Conservation (phyloP, 2,888 invertebrate species). For the Drosophila peninsularis region DNA sequence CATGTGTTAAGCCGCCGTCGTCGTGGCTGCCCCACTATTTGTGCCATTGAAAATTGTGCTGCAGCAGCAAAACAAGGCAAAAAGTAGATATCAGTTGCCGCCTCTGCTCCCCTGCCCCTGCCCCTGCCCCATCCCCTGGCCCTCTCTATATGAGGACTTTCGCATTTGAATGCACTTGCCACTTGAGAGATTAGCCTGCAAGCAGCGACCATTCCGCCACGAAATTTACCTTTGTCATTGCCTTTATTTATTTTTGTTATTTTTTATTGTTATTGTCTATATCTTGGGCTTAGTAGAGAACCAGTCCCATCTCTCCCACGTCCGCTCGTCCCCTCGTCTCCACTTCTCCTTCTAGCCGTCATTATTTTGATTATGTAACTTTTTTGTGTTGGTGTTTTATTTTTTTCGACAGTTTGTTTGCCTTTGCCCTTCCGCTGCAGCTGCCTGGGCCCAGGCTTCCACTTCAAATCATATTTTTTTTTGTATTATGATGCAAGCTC, state of each 20-base stretch:
- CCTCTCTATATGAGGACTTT: slow-evolving; percentile 60
- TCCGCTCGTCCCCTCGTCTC: neutral
- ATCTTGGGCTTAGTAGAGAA: slow-evolving; percentile 56
- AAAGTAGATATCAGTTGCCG: neutral
- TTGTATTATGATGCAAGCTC: slow-evolving; percentile 48
- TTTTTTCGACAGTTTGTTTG: slow-evolving; percentile 79
- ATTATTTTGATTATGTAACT: slow-evolving; percentile 80
- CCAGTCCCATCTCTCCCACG: neutral
- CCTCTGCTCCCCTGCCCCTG: neutral
- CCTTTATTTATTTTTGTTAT: slow-evolving; percentile 60
- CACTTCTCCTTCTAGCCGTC: slow-evolving; percentile 43
- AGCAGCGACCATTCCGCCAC: slow-evolving; percentile 39
- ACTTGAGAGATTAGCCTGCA: slow-evolving; percentile 83
- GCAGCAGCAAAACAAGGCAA: slow-evolving; percentile 51
- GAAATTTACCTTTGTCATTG: slow-evolving; percentile 76
- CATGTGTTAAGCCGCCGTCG: slow-evolving; percentile 76
- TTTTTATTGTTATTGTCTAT: slow-evolving; percentile 62
- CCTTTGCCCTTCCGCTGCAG: slow-evolving; percentile 29
- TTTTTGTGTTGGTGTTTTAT: slow-evolving; percentile 44
- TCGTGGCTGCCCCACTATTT: slow-evolving; percentile 53
- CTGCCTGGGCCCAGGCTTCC: neutral
- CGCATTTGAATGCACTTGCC: slow-evolving; percentile 82
- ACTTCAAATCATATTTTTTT: slow-evolving; percentile 44
- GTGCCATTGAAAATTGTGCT: slow-evolving; percentile 70
- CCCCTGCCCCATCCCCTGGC: neutral